These are phyloP conservation scores for Atherinomorus stipes DNA, from an alignment of 2,113 vertebrate species.

Conservation along the genomic window DNA sequence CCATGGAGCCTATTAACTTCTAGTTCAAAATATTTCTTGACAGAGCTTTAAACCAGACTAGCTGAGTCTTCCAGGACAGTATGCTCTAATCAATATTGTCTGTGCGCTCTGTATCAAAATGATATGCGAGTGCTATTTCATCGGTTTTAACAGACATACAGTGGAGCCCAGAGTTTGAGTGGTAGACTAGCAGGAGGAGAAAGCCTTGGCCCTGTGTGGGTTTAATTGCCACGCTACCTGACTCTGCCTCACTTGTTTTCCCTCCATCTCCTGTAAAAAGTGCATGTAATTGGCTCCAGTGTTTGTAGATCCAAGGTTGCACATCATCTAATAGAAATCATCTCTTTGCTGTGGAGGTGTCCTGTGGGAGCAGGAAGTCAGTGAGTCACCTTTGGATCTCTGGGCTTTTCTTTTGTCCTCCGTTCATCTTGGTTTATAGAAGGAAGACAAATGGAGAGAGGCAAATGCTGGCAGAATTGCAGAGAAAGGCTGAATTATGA, in stretches of 20 bases:
- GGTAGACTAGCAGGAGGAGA: constrained; percentile 50
- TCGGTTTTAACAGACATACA: constrained; percentile 52
- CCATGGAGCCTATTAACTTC: neutral
- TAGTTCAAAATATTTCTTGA: neutral
- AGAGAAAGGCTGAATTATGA: neutral
- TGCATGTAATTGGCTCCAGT: constrained; percentile 74
- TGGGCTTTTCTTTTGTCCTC: constrained; percentile 58
- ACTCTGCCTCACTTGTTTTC: constrained; percentile 66
- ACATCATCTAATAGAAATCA: constrained; percentile 71
- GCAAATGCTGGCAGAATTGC: constrained; percentile 16
- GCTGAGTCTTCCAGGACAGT: constrained; percentile 18
- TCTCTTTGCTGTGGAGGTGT: constrained; percentile 74
- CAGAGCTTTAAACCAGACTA: neutral
- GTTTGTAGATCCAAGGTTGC: constrained; percentile 73
- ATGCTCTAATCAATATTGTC: constrained; percentile 45
- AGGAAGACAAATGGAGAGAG: constrained; percentile 36
- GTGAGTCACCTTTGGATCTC: constrained; percentile 69
- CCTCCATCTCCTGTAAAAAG: constrained; percentile 66
- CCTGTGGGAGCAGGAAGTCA: constrained; percentile 71
- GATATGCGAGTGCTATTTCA: constrained; percentile 60
- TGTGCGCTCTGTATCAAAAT: constrained; percentile 35
- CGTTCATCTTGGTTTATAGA: constrained; percentile 50
- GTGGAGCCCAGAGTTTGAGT: constrained; percentile 50
- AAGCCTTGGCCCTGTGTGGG: constrained; percentile 65
- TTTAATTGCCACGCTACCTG: constrained; percentile 75